Conservation (phyloP, 2,797 vertebrate species). For the Ptychadena robeensis region DNA sequence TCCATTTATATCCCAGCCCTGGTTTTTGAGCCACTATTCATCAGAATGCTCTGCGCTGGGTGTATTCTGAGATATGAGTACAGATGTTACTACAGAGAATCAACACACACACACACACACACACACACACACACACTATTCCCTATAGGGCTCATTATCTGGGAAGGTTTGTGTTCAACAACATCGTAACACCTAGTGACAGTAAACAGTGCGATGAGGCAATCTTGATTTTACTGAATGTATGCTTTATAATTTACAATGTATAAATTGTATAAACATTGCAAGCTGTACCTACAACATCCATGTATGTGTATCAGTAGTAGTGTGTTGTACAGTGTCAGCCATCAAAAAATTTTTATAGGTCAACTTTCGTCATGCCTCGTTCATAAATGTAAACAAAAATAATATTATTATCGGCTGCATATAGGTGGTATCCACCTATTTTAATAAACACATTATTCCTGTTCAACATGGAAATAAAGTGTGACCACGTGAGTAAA, state of each 20-base stretch:
- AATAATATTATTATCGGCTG: too few species aligned
- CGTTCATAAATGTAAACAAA: too few species aligned
- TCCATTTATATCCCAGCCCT: background rate
- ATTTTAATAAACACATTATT: too few species aligned
- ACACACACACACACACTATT: background rate
- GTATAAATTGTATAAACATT: too few species aligned
- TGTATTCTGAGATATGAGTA: background rate
- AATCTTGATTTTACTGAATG: background rate
- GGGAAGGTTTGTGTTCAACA: background rate
- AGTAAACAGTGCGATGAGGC: slow-evolving; percentile 20
- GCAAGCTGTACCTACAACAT: too few species aligned
- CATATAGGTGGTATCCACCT: too few species aligned
- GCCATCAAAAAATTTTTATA: too few species aligned
- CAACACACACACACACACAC: background rate
- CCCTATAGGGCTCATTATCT: slow-evolving; percentile 20
- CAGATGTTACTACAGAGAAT: background rate
- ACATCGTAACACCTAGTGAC: background rate
- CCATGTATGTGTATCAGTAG: too few species aligned
- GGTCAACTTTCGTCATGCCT: too few species aligned
- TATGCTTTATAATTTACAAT: background rate
- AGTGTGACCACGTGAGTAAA: too few species aligned
- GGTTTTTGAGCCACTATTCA: background rate
- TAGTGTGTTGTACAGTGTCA: too few species aligned
- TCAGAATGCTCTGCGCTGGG: background rate
- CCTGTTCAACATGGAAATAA: too few species aligned